Percentiles rank a stretch among this genome's conserved stretches.
These are phyloP conservation scores for Chelon labrosus DNA, from an alignment of 2,797 vertebrate species.

Conservation along the genomic window DNA sequence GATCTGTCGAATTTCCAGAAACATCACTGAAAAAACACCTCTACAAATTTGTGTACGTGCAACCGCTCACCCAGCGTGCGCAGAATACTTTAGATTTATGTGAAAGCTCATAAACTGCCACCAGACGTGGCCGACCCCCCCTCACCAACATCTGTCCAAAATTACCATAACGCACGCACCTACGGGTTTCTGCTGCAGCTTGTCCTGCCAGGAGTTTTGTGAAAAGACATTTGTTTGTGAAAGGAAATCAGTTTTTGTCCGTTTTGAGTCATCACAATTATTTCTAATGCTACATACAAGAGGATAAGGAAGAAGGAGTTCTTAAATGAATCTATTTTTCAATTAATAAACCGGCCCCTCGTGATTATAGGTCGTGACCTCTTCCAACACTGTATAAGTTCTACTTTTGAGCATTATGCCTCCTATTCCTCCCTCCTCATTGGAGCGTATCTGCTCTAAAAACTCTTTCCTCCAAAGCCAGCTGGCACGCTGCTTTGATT, in stretches of 20 bases:
- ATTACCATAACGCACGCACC: slow-evolving; percentile 49
- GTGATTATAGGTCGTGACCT: neutral
- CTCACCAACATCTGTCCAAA: slow-evolving; percentile 68
- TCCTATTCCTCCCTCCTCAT: neutral
- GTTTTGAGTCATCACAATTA: too few relatives aligned
- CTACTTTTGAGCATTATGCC: neutral
- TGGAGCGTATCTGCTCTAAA: neutral
- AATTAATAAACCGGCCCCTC: neutral
- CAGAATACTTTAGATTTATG: slow-evolving; percentile 62
- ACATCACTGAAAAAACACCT: neutral
- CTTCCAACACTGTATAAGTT: neutral
- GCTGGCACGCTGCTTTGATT: neutral
- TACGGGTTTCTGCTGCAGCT: neutral
- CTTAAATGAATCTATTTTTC: neutral
- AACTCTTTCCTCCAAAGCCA: neutral
- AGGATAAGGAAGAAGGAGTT: neutral
- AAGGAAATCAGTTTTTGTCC: neutral
- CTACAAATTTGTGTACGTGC: neutral
- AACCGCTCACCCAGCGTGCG: neutral
- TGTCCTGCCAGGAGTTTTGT: neutral
- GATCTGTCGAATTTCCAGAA: slow-evolving; percentile 21
- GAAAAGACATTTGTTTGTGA: neutral
- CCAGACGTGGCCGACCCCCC: slow-evolving; percentile 48
- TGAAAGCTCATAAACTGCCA: slow-evolving; percentile 75
- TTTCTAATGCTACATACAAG: accelerated